Percentiles rank a stretch among this genome's conserved stretches.
These are phyloP conservation scores for Hybos culiciformis DNA, from an alignment of 2,888 invertebrate species.

Conservation along the genomic window DNA sequence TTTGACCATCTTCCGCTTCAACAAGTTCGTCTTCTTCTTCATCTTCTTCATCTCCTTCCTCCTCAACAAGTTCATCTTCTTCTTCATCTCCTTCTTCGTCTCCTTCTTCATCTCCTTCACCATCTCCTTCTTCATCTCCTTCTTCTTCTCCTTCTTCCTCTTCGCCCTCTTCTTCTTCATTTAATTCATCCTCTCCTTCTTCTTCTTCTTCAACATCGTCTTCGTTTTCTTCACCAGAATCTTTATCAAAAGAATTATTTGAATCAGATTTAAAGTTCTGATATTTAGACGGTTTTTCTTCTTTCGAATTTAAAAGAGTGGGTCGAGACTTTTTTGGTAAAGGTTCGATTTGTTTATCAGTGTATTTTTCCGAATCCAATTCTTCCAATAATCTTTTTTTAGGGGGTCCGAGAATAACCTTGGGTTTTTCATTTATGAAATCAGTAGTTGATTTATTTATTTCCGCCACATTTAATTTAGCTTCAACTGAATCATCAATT, in stretches of 20 bases:
- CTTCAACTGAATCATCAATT: background rate
- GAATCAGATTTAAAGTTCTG: slow-evolving; percentile 21
- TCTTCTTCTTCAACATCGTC: slow-evolving; percentile 22
- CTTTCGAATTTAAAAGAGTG: slow-evolving; percentile 26
- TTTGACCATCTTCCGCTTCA: slow-evolving; percentile 42
- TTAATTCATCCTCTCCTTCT: slow-evolving; percentile 20
- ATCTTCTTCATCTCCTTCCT: slow-evolving; percentile 45
- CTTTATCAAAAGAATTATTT: slow-evolving; percentile 13
- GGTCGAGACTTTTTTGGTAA: slow-evolving; percentile 25
- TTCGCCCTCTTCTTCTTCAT: slow-evolving; percentile 19
- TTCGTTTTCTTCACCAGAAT: slow-evolving; percentile 22
- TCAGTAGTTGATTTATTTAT: background rate
- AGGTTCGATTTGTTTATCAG: slow-evolving; percentile 14
- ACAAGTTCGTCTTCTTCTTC: slow-evolving; percentile 60
- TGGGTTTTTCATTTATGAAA: no score
- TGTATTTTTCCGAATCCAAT: slow-evolving; percentile 17
- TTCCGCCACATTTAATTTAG: background rate
- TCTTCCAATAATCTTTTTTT: slow-evolving; percentile 24
- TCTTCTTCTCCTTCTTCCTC: slow-evolving; percentile 20
- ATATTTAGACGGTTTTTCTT: slow-evolving; percentile 28
- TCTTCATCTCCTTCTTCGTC: slow-evolving; percentile 20
- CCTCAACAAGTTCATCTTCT: slow-evolving; percentile 9
- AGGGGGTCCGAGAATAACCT: slow-evolving; percentile 11
- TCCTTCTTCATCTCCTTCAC: slow-evolving; percentile 28
- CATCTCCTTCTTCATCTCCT: slow-evolving; percentile 27